A percentile compares a stretch with the other conserved stretches of the same genome.
Evolutionary conservation across 2,797 vertebrate genomes (phyloP).

Genomic region (Eidolon dupreanum): DNA sequence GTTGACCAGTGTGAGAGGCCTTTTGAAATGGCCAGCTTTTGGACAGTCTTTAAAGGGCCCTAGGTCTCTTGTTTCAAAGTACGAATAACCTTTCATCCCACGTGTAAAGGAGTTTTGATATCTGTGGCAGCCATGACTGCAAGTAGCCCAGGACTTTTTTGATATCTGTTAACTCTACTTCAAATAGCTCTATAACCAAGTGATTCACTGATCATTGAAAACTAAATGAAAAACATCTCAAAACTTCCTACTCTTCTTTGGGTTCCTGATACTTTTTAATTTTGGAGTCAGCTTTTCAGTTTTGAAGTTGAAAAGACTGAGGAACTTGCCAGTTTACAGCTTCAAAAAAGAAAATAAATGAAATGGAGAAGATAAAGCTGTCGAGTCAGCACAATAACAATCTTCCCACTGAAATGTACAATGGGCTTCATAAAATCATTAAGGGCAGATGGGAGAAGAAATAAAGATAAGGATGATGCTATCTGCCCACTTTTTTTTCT

Average conservation of each 20-base stretch:
- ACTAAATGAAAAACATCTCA: neutral
- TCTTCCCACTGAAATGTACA: neutral
- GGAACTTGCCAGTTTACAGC: neutral
- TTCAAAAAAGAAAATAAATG: neutral
- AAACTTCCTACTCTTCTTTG: neutral
- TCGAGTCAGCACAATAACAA: neutral
- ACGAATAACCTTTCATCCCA: neutral
- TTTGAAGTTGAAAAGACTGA: conserved; percentile 9
- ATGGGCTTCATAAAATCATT: neutral
- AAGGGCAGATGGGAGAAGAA: neutral
- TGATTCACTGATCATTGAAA: neutral
- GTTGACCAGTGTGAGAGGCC: neutral
- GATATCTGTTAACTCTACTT: neutral
- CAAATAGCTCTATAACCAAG: neutral
- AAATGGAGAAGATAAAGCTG: neutral
- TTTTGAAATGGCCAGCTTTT: neutral
- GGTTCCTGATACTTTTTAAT: neutral
- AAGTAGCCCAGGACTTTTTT: neutral
- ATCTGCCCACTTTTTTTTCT: neutral
- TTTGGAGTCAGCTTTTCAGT: neutral
- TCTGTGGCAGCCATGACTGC: neutral
- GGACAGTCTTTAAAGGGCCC: too few species aligned
- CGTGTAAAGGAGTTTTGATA: neutral
- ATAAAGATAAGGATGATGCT: neutral
- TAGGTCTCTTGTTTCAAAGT: neutral